These are phyloP conservation scores for Plutella xylostella DNA, from an alignment of 2,888 invertebrate genomes.

Conservation along the genomic window DNA sequence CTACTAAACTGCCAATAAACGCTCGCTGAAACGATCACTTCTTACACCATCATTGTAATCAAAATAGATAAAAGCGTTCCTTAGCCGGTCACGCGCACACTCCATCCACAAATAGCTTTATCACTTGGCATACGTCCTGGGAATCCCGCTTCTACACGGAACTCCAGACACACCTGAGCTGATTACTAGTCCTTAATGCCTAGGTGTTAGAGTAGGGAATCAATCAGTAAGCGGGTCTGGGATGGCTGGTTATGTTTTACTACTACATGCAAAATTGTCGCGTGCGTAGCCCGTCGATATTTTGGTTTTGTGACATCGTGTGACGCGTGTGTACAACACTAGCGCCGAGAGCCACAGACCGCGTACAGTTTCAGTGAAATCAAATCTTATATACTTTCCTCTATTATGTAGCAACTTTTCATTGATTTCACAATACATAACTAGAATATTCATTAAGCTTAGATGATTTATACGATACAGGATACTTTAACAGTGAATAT, in stretches of 20 bases:
- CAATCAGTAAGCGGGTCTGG: not conserved
- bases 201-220: not conserved
- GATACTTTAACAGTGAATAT: too few relatives aligned
- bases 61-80: slow-evolving; percentile 41
- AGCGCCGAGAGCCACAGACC: too few relatives aligned
- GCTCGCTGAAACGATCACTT: too few relatives aligned
- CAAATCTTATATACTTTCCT: too few relatives aligned
- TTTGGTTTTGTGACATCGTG: slow-evolving; percentile 1
- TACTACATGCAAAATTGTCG: slow-evolving; percentile 4
- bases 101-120: slow-evolving; percentile 53
- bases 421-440: too few relatives aligned
- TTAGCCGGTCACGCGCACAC: slow-evolving; percentile 59
- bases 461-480: too few relatives aligned
- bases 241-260: not conserved
- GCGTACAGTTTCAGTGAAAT: too few relatives aligned
- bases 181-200: not conserved
- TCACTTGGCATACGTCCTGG: slow-evolving; percentile 55
- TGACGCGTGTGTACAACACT: not conserved
- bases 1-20: too few relatives aligned
- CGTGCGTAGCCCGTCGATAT: not conserved
- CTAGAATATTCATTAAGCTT: too few relatives aligned
- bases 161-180: not conserved
- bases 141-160: slow-evolving; percentile 6
- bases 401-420: too few relatives aligned
- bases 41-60: slow-evolving; percentile 39